These are phyloP conservation scores for Tenualosa thibaudeaui DNA, from an alignment of 2,797 vertebrate species.

Conservation along the genomic window DNA sequence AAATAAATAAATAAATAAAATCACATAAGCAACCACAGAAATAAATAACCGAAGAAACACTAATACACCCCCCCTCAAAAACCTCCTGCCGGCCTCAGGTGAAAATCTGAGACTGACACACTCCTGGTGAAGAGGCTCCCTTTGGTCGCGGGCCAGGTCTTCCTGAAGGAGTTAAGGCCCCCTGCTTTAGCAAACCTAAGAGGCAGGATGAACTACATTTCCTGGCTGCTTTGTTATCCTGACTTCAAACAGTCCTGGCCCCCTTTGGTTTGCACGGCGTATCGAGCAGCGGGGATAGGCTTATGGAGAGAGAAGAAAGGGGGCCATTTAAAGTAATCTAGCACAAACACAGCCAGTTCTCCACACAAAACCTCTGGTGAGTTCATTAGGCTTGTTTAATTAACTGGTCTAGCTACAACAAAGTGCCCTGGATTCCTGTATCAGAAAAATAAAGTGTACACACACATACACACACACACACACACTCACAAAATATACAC, in stretches of 20 bases:
- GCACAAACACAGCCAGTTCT: constrained; percentile 51
- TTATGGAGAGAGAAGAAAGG: constrained; percentile 51
- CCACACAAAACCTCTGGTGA: constrained; percentile 55
- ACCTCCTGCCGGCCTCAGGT: constrained; percentile 11
- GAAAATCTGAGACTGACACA: neutral
- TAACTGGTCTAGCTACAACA: constrained; percentile 58
- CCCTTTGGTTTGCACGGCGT: constrained; percentile 41
- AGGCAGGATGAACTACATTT: constrained; percentile 51
- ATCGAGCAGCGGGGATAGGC: constrained; percentile 43
- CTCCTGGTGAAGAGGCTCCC: neutral
- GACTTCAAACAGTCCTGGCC: constrained; percentile 51
- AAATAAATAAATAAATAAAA: neutral
- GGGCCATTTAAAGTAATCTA: constrained; percentile 45
- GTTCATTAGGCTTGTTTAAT: constrained; percentile 61
- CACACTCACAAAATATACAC: neutral
- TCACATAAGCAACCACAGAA: neutral
- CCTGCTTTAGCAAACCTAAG: constrained; percentile 37
- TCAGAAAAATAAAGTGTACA: constrained; percentile 1
- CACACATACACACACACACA: neutral
- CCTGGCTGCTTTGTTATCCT: constrained; percentile 46
- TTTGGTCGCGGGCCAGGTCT: constrained; percentile 34
- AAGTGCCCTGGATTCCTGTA: constrained; percentile 54
- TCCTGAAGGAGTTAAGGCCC: constrained; percentile 30
- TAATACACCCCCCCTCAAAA: neutral
- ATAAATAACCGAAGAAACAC: neutral